These are phyloP conservation scores for Ahaetulla prasina DNA, from an alignment of 2,113 vertebrate genomes.

Conservation along the genomic window DNA sequence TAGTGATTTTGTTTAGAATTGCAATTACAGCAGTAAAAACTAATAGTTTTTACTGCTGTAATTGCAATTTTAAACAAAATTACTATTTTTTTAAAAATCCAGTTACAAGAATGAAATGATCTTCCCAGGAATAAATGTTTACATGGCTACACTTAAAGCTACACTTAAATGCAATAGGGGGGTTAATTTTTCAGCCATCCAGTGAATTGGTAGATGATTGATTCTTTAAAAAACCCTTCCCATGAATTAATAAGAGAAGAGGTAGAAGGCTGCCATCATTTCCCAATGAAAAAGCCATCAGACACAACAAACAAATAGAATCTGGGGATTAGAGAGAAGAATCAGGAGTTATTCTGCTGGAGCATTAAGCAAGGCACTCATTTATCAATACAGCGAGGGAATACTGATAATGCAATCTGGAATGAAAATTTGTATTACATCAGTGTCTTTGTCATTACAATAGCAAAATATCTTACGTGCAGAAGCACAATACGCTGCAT, in stretches of 20 bases:
- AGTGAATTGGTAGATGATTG: not conserved
- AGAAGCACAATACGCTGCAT: constrained; percentile 55
- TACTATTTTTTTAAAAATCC: not conserved
- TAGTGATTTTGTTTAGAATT: no score
- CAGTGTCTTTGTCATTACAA: constrained; percentile 50
- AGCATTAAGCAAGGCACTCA: constrained; percentile 52
- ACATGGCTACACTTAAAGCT: not conserved
- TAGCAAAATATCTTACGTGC: constrained; percentile 56
- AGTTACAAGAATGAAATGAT: not conserved
- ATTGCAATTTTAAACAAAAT: not conserved
- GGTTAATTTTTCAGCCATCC: not conserved
- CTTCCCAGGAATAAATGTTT: not conserved
- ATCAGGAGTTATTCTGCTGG: not conserved
- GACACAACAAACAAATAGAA: not conserved
- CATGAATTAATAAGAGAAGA: not conserved
- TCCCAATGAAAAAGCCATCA: not conserved
- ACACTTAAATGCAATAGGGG: not conserved
- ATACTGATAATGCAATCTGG: constrained; percentile 61
- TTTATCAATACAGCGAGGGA: constrained; percentile 58
- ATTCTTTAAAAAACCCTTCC: not conserved
- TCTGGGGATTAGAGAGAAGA: not conserved
- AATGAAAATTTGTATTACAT: constrained; percentile 57
- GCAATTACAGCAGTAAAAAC: no score
- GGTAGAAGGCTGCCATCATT: not conserved
- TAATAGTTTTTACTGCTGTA: not conserved